Conservation (phyloP, 2,888 invertebrate species). For the Beris chalybata region DNA sequence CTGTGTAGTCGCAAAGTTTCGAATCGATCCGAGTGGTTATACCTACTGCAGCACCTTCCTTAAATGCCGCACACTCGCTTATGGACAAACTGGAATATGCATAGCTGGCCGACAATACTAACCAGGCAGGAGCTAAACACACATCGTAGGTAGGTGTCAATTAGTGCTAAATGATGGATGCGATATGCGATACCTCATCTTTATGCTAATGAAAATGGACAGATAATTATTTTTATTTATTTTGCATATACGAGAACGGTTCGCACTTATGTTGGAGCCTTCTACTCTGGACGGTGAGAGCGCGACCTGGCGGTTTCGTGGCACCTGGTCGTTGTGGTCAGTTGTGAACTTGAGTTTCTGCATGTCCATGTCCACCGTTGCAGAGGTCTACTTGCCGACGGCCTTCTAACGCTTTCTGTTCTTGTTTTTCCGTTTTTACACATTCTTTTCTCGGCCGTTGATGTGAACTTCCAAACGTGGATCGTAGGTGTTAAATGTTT, state of each 20-base stretch:
- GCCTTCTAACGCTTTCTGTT: no score
- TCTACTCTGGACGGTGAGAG: background rate
- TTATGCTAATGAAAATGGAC: slow-evolving; percentile 42
- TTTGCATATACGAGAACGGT: slow-evolving; percentile 9
- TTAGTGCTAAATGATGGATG: slow-evolving; percentile 43
- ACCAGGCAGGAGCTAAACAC: background rate
- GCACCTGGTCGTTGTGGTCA: background rate
- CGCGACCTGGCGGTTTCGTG: slow-evolving; percentile 11
- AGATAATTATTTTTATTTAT: slow-evolving; percentile 41
- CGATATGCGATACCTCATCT: slow-evolving; percentile 41
- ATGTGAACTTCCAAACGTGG: no score
- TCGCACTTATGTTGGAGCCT: background rate
- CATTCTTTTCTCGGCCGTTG: no score
- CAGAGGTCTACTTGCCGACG: no score
- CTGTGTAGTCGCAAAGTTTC: no score
- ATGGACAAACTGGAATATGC: slow-evolving; percentile 11
- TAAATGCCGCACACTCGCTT: slow-evolving; percentile 5
- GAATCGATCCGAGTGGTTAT: background rate
- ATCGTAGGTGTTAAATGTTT: slow-evolving; percentile 37
- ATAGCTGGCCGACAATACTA: slow-evolving; percentile 8
- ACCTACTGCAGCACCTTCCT: background rate
- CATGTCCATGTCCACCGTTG: no score
- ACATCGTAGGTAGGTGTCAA: slow-evolving; percentile 39
- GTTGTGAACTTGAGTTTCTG: no score
- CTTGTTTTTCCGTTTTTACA: no score